Base-by-base conservation (phyloP, 2,797 vertebrate genomes). In the Lutjanus campechanus region DNA sequence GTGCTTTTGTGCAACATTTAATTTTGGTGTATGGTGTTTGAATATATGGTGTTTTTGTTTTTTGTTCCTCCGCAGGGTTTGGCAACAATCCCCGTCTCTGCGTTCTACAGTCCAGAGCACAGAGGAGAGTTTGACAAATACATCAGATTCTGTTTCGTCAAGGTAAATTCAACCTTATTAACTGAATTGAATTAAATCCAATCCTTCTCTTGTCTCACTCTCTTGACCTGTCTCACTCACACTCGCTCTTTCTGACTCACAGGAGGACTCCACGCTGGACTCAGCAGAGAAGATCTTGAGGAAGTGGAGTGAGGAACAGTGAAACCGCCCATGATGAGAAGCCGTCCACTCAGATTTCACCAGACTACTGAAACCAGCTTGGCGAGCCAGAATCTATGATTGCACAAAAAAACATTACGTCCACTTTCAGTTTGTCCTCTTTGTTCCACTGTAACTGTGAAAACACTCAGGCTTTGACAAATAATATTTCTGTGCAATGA, bases 111-210 rank as follows among this genome's bases (percentile, higher is more conserved):
- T 1, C 22, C 11, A 3, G 94, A 96, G 0, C 97, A 97, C 83
- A 91, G 93, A 90, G 94, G 94, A 62, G 88, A 94, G 54, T 97
- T 97, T 85, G 94, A 95, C 82, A 97, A 97, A 81, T 98, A 97
- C 73, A 89, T 99, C 73, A 89, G 98, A 55, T 97, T 99, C 93
- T 99, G 98, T 88, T 99, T 99, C 3, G 94, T 96, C n/a, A 99
- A 99, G 97, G 98, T 99, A 91, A 69, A 66, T 11, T 47, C 46
- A 47, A 47, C 46, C 12, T 15, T 13, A 5, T 15, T 5, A 6
- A 47, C 13, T 19, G 49, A 19, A 8, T 3, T 50, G 16, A 50
- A 17, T 50, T 50, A 8, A 1, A 50, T 50, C 16, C 16, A 8
- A 1, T 2, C 8, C 16, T 7, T 17, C 49, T 19, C 15, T 8